Evolutionary conservation across 2,113 vertebrate genomes (phyloP), one percentile per base, ranked within the genome.

Genomic region (Lophochroa leadbeateri): DNA sequence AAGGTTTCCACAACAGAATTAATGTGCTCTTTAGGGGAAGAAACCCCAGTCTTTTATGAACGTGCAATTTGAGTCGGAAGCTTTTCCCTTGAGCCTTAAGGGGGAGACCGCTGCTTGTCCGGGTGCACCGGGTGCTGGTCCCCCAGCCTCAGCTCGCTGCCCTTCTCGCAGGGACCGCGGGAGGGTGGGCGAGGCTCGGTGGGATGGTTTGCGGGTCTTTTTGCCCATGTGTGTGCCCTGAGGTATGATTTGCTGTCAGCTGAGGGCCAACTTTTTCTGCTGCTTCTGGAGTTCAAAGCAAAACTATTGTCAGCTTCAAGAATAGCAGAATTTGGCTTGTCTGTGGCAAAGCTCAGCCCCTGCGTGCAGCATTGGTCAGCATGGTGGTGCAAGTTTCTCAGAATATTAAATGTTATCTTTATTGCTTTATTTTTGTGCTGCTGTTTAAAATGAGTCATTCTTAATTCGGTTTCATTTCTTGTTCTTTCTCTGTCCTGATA

Each of bases 271-370:
- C 77, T 89, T 94, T 64, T 77, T 15, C 65, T 84, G 64, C 57
- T 60, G 27, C 68, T 67, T 63, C 77, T 82, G 61, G 61, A 93
- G 90, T 92, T 77, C 23, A 69, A 44, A 44, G 47, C 19, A 61
- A 63, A 83, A 88, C 65, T 96, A 29, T 41, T 49, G 88, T 91
- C 52, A 86, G 64, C 43, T 57, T 82, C 20, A 37, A 91, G 92
- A 90, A 77, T 7, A 71, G 79, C n/a, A 63, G 58, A 64, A 69
- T 92, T 57, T 70, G 80, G 18, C 65, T 94, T 64, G 44, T 68
- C 55, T 0, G 1, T 21, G 82, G 60, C 83, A 25, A 39, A 93
- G 87, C 88, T 93, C 65, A 86, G 64, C 72, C 63, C 20, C 49
- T 63, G 82, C 39, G 14, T 50, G 64, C 61, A 29, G 81, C 19